Percentiles rank a stretch among this genome's conserved stretches.
phyloP scores from a whole-genome alignment of 2,888 invertebrate genomes.

The Diaphora mendica region DNA sequence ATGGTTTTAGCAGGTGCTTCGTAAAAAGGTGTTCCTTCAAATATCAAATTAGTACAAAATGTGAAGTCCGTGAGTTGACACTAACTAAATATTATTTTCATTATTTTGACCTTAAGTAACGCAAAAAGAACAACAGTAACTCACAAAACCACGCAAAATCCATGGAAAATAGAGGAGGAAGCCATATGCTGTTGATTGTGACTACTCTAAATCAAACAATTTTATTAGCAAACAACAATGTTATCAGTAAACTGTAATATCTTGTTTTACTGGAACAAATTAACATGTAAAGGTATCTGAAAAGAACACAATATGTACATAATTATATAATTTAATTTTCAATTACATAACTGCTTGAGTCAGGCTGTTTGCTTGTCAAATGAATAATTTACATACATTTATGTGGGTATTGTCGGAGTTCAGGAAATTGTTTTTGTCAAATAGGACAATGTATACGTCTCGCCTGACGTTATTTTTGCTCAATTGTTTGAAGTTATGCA shows the following conservation, averaged over 20 bases:
- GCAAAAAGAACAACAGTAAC: too few relatives aligned
- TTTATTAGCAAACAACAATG: too few relatives aligned
- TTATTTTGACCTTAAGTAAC: too few relatives aligned
- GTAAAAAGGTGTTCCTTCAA: too few relatives aligned
- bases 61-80: too few relatives aligned
- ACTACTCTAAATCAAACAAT: background rate
- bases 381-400: constrained; percentile 1
- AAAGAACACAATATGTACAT: background rate
- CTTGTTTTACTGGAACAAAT: background rate
- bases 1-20: too few relatives aligned
- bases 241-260: background rate
- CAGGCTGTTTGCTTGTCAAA: constrained; percentile 3
- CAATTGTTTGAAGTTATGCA: background rate
- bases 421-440: constrained; percentile 3
- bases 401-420: constrained; percentile 7
- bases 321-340: background rate
- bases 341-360: background rate
- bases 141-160: too few relatives aligned
- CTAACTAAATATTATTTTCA: too few relatives aligned
- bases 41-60: too few relatives aligned
- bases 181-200: background rate
- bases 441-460: constrained; percentile 1
- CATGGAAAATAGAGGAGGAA: too few relatives aligned
- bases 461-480: background rate
- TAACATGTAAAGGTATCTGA: background rate